These are phyloP conservation scores for Ianthella basta DNA, from an alignment of 37 sponge, comb jelly and placozoan species.

Conservation along the genomic window DNA sequence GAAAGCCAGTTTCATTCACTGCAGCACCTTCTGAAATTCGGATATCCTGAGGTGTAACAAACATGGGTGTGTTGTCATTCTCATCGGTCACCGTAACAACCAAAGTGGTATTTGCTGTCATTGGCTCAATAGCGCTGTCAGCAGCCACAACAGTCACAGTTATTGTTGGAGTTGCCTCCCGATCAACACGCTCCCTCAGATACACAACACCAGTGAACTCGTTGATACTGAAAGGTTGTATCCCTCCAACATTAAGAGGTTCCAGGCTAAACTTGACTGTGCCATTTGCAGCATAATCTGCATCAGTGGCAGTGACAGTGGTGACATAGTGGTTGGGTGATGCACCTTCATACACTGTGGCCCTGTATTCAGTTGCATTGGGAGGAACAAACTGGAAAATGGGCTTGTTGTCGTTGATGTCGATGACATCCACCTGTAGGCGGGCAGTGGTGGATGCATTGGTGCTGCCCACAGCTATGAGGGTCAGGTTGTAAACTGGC, in stretches of 20 bases:
- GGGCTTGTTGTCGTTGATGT: conserved; percentile 75
- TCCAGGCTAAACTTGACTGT: conserved; percentile 1
- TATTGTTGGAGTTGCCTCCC: conserved; percentile 39
- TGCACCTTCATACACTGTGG: conserved; percentile 29
- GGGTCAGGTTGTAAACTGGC: conserved; percentile 37
- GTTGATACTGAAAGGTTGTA: conserved; percentile 45
- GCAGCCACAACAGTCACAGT: conserved; percentile 40
- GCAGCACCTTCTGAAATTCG: conserved; percentile 18
- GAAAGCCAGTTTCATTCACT: conserved; percentile 14
- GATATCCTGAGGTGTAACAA: conserved; percentile 14
- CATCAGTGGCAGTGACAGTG: background rate
- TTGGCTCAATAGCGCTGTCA: conserved; percentile 9
- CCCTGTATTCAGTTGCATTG: conserved; percentile 15
- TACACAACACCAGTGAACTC: conserved; percentile 50
- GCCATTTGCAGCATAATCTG: conserved; percentile 17
- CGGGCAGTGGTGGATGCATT: conserved; percentile 3
- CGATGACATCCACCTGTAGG: conserved; percentile 44
- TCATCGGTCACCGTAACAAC: conserved; percentile 45
- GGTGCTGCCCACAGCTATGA: conserved; percentile 48
- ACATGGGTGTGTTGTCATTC: conserved; percentile 67
- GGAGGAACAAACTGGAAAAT: conserved; percentile 30
- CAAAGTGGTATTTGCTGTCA: background rate
- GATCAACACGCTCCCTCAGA: conserved; percentile 43
- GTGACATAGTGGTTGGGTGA: background rate
- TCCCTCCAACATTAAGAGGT: background rate